These are phyloP conservation scores for Okapia johnstoni DNA, from an alignment of 2,113 vertebrate species.

Conservation along the genomic window DNA sequence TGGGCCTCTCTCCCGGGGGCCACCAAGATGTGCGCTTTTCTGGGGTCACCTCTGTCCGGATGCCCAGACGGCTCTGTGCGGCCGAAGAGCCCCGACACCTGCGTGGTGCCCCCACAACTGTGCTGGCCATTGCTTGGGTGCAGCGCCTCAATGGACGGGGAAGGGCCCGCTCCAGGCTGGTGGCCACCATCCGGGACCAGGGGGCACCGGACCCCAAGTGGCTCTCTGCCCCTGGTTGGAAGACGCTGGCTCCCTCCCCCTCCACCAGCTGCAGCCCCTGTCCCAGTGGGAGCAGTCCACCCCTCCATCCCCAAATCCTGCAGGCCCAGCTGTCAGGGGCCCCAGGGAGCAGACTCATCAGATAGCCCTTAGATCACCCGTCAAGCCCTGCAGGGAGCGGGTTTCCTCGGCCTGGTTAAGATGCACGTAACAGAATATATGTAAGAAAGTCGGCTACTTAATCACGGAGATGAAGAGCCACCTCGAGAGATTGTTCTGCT, in stretches of 20 bases:
- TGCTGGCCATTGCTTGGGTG: background rate
- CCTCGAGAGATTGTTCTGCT: constrained; percentile 70
- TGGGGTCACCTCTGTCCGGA: background rate
- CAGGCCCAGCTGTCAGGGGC: constrained; percentile 48
- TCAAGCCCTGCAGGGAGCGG: constrained; percentile 63
- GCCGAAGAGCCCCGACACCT: rapidly evolving
- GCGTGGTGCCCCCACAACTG: no score
- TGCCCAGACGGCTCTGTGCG: background rate
- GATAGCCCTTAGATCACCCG: constrained; percentile 73
- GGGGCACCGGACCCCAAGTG: background rate
- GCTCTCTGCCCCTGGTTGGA: background rate
- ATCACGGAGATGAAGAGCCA: constrained; percentile 77
- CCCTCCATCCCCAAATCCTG: rapidly evolving
- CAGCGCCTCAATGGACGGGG: rapidly evolving
- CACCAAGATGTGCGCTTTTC: background rate
- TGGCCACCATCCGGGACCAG: background rate
- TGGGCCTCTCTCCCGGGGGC: background rate
- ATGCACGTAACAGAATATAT: constrained; percentile 46
- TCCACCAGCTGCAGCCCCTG: background rate
- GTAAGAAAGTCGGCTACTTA: constrained; percentile 64
- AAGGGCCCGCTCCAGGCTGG: background rate
- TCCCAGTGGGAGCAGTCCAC: background rate
- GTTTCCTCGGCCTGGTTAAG: constrained; percentile 50
- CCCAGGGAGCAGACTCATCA: constrained; percentile 40
- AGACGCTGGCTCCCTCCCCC: rapidly evolving